Evolutionary conservation across 2,888 invertebrate genomes (phyloP), one percentile per base, ranked within the genome.

Genomic region (Drosophila bunnanda): DNA sequence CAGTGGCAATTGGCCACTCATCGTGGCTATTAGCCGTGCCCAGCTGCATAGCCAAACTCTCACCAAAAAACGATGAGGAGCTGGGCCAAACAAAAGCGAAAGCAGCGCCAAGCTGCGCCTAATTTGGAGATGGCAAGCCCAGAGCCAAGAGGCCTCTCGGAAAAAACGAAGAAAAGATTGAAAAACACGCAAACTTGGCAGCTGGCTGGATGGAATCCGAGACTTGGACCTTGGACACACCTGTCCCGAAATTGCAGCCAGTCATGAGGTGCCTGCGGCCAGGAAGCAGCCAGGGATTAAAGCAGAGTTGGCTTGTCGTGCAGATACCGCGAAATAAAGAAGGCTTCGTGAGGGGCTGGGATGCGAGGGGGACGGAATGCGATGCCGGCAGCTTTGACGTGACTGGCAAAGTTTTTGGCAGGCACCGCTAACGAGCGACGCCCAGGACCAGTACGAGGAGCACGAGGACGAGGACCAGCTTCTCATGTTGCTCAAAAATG

Each of bases 341-440:
- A 41, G 32, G 32, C 28, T 54, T 44, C 36, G 9, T 17, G 22
- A 13, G 6, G 38, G 56, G 20, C 5, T 6, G n/a, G 58, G 10
- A 12, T 17, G 55, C 6, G 39, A 12, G 15, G 20, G 17, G 28
- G 43, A 44, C 22, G 57, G 59, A 80, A 74, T 68, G 57, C 41
- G 57, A 80, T 54, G 66, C 77, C 72, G 89, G 76, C 81, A 88
- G 81, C 87, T 83, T 87, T 83, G 83, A 83, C 89, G 83, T 83
- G 83, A 83, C 83, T 83, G 77, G 83, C 83, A 87, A 83, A 89
- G 74, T 87, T 83, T 88, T 83, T 83, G 89, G 89, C 89, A 89
- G 82, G 89, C 83, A 67, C 79, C 73, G 73, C 83, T 83, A 83
- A 83, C 83, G 83, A 83, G 83, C 83, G 66, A 62, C 80, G 69